Conservation (phyloP, 37 sponge, comb jelly and placozoan species). For the Corticium candelabrum region DNA sequence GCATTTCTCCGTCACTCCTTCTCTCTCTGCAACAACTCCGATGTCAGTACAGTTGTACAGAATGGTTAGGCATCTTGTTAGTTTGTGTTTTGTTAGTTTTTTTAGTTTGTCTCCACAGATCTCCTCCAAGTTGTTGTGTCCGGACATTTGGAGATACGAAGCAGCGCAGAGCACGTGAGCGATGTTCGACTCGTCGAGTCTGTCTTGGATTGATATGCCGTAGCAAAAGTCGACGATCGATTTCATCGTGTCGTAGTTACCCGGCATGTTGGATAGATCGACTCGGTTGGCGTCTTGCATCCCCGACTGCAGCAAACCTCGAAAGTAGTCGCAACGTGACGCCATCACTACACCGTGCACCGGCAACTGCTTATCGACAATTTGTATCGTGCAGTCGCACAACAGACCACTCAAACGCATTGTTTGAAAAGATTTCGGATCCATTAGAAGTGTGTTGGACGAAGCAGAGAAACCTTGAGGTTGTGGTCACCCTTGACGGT, state of each 20-base stretch:
- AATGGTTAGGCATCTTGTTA: neutral
- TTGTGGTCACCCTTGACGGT: too few relatives aligned
- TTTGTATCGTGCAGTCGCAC: too few relatives aligned
- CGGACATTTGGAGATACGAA: neutral
- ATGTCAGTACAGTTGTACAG: neutral
- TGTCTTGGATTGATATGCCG: neutral
- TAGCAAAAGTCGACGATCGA: neutral
- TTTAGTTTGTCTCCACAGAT: neutral
- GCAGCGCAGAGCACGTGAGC: neutral
- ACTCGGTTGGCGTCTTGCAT: neutral
- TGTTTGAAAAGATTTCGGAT: too few relatives aligned
- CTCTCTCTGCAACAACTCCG: neutral
- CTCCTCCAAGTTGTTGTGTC: neutral
- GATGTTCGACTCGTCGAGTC: neutral
- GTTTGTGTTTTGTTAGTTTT: neutral
- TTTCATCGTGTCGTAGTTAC: neutral
- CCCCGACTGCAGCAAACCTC: neutral
- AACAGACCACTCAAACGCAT: too few relatives aligned
- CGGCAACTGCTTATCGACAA: too few relatives aligned
- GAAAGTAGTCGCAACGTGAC: neutral
- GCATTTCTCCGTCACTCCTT: neutral
- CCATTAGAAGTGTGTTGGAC: too few relatives aligned
- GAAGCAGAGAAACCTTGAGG: too few relatives aligned
- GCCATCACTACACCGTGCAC: too few relatives aligned
- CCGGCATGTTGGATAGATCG: neutral